Evolutionary conservation across 2,888 invertebrate species (phyloP).

Genomic region (Cryptocheilus praepositus): DNA sequence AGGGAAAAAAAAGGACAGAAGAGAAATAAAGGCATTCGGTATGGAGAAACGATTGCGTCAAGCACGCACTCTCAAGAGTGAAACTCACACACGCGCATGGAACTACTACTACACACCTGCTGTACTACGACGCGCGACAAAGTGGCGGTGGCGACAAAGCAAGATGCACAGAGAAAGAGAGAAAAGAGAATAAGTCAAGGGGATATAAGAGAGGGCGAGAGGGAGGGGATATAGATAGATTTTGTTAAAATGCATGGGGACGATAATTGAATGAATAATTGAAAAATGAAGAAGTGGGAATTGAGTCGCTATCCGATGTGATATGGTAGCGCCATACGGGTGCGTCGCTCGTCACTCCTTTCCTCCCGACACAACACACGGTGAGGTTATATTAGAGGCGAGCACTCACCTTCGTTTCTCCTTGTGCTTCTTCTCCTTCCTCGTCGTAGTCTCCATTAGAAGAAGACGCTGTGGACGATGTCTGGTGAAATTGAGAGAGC

Average conservation of each 20-base stretch:
- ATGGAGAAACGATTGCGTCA: conserved; percentile 6
- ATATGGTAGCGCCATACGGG: background rate
- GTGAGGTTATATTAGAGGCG: background rate
- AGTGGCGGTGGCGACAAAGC: background rate
- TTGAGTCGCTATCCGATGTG: background rate
- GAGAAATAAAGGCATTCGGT: background rate
- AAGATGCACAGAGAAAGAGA: conserved; percentile 11
- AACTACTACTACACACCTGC: no score
- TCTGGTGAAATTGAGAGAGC: no score
- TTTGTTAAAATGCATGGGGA: background rate
- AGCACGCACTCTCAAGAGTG: background rate
- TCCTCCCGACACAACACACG: background rate
- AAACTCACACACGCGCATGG: background rate
- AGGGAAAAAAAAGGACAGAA: background rate
- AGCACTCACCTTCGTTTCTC: conserved; percentile 82
- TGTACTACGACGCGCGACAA: no score
- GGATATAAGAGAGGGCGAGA: background rate
- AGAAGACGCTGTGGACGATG: background rate
- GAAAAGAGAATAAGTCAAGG: background rate
- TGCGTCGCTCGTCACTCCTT: background rate
- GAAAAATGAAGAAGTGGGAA: no score
- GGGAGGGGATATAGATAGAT: background rate
- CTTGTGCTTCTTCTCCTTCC: conserved; percentile 75
- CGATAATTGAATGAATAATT: no score
- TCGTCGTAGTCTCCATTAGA: conserved; percentile 46